Base-by-base conservation (phyloP, 2,113 vertebrate genomes). In the Miniopterus natalensis region DNA sequence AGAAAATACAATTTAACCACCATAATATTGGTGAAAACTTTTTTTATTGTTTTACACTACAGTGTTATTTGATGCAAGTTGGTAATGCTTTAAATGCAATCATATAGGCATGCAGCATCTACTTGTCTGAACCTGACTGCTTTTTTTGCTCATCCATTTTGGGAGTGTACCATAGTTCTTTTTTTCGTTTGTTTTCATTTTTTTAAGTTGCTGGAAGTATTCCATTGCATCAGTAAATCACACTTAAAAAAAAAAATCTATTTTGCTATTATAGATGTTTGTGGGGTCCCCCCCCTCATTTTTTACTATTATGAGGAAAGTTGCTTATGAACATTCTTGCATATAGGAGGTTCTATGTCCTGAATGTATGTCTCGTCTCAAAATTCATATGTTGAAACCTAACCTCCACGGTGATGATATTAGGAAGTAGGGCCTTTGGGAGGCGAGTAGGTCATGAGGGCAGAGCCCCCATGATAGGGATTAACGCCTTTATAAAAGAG, bases 231-330 rank as follows among this genome's bases (percentile, higher is more conserved):
- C 23, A 94, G 49, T 84, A 95, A 93, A 42, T 6, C 8, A 73
- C 8, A 78, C 20, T 83, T 94, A 59, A 13, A n/a, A 63, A 36
- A 85, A 59, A 84, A 65, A 84, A 51, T 87, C 11, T 31, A 20
- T 92, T 84, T 7, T 73, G 49, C 49, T 79, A 0, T 91, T 90
- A 36, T 0, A 85, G 14, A 55, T 71, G 9, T 55, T 83, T 55
- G 12, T 45, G 53, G 17, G 10, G 29, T 65, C 79, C n/a, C 31
- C 20, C 40, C 27, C 20, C 36, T 14, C 4, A 42, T 2, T 89
- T 85, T 81, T 92, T 71, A 59, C 84, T 68, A 20, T 85, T 74
- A 70, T 51, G n/a, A 88, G 59, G 87, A 94, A 92, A 89, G 25
- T 55, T 85, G 40, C 40, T 57, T 57, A 0, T 68, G 49, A 86